These are phyloP conservation scores for Cyphomyrus plagiostoma DNA, from an alignment of 2,113 vertebrate species.

Conservation along the genomic window DNA sequence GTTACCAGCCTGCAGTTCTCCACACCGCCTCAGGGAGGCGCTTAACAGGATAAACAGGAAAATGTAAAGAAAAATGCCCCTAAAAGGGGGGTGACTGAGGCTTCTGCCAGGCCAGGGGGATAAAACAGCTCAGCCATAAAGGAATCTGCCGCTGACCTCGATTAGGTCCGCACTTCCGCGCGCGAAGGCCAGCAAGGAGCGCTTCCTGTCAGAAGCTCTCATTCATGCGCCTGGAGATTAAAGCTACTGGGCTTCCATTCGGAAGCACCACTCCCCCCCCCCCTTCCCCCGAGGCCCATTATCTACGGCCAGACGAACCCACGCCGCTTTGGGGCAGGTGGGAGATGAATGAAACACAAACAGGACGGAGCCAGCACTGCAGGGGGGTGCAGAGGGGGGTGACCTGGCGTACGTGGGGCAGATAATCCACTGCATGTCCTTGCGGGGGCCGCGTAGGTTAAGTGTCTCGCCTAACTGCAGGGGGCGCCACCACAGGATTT, in stretches of 20 bases:
- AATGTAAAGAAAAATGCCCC: neutral
- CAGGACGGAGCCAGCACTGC: neutral
- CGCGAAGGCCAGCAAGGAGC: neutral
- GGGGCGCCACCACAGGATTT: neutral
- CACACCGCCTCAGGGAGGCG: neutral
- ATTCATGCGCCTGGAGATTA: neutral
- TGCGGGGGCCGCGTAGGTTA: neutral
- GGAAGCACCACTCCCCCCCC: too few species aligned
- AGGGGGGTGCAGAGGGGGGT: neutral
- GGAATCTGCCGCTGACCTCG: neutral
- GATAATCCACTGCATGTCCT: neutral
- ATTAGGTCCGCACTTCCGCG: neutral
- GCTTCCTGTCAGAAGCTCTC: neutral
- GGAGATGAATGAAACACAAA: slow-evolving; percentile 1
- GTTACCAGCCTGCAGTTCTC: neutral
- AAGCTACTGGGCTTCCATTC: neutral
- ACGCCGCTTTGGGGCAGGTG: neutral
- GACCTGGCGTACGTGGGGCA: neutral
- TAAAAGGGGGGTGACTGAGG: neutral
- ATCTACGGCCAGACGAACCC: neutral
- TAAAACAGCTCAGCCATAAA: neutral
- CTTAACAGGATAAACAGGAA: neutral
- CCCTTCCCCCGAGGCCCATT: neutral
- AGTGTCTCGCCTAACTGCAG: neutral
- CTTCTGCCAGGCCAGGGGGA: neutral